Base-by-base conservation (phyloP, 2,797 vertebrate genomes). In the Odontamblyopus rebecca region DNA sequence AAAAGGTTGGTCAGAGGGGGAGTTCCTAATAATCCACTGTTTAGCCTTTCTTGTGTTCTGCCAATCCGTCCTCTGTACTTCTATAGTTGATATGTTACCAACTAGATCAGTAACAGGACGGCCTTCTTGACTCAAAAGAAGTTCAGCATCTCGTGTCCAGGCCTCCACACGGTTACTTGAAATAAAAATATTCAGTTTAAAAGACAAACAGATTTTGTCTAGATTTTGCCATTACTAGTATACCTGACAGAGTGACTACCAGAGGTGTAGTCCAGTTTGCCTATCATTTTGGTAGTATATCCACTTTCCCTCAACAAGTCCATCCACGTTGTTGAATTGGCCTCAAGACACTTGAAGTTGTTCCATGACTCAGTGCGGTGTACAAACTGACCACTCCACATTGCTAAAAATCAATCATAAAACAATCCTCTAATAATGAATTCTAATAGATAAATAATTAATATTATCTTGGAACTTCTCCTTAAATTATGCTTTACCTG, bases 301-400 rank as follows among this genome's bases (percentile, higher is more conserved):
- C 97, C 97, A 73, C 93, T 89, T 19, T 88, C 89, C 81, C 93
- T 86, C 88, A 99, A 91, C 68, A 95, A 68, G 85, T 98, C 95
- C 96, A 99, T 97, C 98, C 98, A 99, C 0, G 97, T 99, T 32
- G 95, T 93, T 19, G 95, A 91, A 78, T 91, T 96, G 62, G 90
- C 82, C 81, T 95, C 90, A 2, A 99, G 93, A 72, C 97, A 97
- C 88, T 98, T 99, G 87, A 95, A 96, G 85, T 99, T 99, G 91
- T 99, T 99, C 98, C 97, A 99, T 5, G 97, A 96, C 85, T 96
- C 93, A 71, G 95, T 98, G 85, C 96, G 89, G 82, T 99, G 98
- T 78, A 94, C 95, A 90, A 97, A 98, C 78, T 93, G 95, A 41
- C 98, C 98, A 61, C 97, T 99, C 98, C 98, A 99, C 95, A 99